Evolutionary conservation across 2,888 invertebrate species (phyloP).

Genomic region (Leptinotarsa rubiginosa): DNA sequence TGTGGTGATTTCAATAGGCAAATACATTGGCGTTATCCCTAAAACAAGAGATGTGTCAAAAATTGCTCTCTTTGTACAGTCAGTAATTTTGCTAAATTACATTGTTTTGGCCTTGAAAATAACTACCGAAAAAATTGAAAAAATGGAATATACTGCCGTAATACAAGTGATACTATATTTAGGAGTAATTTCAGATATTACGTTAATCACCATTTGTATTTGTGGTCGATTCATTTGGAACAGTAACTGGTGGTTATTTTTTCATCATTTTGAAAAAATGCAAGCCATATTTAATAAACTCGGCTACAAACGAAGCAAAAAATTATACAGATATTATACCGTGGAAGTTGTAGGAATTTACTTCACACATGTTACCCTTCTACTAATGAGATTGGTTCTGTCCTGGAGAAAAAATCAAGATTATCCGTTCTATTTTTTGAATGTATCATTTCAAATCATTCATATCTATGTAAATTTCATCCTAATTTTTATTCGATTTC

Average conservation of each 20-base stretch:
- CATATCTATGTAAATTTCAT: background rate
- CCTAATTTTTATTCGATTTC: background rate
- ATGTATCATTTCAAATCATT: background rate
- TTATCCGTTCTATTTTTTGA: background rate
- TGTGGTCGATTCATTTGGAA: background rate
- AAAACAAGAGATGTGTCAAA: no score
- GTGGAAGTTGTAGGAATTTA: background rate
- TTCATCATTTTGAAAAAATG: background rate
- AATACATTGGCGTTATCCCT: slow-evolving; percentile 6
- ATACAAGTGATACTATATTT: no score
- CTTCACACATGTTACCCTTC: background rate
- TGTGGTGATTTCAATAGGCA: slow-evolving; percentile 3
- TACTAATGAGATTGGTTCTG: background rate
- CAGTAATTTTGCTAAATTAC: no score
- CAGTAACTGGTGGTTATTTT: background rate
- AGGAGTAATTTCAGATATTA: background rate
- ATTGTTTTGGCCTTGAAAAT: no score
- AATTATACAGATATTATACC: background rate
- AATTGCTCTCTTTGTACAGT: no score
- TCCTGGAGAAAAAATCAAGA: background rate
- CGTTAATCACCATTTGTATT: background rate
- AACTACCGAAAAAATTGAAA: no score
- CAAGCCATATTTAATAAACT: background rate
- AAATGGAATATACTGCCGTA: no score
- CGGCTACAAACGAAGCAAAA: background rate